Conservation (phyloP, 2,113 vertebrate genomes). For the Todiramphus chloris region DNA sequence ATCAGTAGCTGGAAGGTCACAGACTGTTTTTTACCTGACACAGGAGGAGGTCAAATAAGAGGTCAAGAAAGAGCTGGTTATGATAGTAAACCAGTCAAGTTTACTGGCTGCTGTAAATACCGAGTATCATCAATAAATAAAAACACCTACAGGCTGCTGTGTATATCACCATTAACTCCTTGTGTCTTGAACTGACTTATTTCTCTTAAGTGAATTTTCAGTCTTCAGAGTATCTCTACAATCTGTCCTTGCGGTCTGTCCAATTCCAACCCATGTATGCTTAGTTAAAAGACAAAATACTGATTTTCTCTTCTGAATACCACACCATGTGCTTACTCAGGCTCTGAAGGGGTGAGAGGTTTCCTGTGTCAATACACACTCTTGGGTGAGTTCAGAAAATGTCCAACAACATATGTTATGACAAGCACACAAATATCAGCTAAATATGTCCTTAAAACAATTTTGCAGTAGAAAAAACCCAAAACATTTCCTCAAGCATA, state of each 20-base stretch:
- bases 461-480: not conserved
- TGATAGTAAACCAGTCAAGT: not conserved
- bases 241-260: not conserved
- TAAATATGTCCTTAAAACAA: not conserved
- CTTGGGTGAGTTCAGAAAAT: not conserved
- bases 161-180: not conserved
- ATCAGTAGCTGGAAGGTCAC: not conserved
- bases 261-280: accelerated
- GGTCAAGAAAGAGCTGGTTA: not conserved
- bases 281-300: not conserved
- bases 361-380: not conserved
- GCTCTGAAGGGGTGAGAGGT: not conserved
- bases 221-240: not conserved
- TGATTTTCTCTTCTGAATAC: not conserved
- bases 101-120: not conserved
- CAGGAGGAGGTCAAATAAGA: not conserved
- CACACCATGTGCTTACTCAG: not conserved
- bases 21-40: not conserved
- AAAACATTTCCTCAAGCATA: not conserved
- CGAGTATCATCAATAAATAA: not conserved
- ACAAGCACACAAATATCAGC: not conserved
- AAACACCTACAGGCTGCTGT: not conserved
- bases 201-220: not conserved
- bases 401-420: not conserved
- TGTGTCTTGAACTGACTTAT: not conserved